Conservation (phyloP, 2,797 vertebrate genomes). For the Syndactyla subalaris region DNA sequence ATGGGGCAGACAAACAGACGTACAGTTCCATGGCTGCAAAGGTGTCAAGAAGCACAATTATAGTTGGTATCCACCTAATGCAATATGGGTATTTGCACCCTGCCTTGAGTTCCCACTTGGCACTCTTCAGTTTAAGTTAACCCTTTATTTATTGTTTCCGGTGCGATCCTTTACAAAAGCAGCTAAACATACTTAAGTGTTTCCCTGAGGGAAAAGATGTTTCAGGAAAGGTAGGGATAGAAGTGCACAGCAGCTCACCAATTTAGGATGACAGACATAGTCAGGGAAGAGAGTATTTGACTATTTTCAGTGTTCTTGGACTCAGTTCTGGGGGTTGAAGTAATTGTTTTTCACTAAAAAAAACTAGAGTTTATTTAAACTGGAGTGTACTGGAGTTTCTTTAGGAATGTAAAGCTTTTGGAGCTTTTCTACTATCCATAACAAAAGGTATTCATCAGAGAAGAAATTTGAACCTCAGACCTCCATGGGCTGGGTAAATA, state of each 20-base stretch:
- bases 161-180: background rate
- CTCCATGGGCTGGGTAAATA: background rate
- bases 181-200: background rate
- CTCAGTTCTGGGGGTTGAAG: background rate
- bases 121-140: conserved; percentile 32
- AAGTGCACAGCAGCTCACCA: background rate
- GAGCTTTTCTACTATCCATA: background rate
- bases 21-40: conserved; percentile 8
- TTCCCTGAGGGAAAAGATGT: background rate
- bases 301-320: background rate
- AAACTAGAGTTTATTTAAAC: background rate
- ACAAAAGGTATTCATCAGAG: background rate
- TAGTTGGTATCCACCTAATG: background rate
- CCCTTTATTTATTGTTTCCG: background rate
- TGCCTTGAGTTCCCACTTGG: background rate
- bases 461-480: background rate
- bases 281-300: background rate
- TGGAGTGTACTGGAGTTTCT: background rate
- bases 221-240: background rate
- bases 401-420: background rate
- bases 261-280: background rate
- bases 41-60: conserved; percentile 4
- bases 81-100: background rate
- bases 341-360: background rate
- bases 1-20: background rate